phyloP scores from a whole-genome alignment of 2,888 invertebrate species.

The Lobophora halterata region DNA sequence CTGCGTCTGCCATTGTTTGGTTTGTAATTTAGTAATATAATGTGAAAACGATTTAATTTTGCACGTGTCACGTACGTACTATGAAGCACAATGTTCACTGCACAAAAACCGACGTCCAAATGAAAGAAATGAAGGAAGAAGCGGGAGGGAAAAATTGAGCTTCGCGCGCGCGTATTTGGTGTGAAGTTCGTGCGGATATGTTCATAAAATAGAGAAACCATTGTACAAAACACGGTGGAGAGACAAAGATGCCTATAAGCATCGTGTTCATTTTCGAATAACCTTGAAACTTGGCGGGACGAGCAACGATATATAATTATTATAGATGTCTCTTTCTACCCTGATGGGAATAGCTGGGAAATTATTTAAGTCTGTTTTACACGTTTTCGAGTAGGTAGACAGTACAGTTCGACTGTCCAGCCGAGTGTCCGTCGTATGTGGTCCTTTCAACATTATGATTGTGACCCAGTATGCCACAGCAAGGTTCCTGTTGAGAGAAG shows the following conservation, averaged over 20 bases:
- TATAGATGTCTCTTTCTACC: conserved; percentile 59
- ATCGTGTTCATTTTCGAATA: conserved; percentile 42
- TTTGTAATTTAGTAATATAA: conserved; percentile 48
- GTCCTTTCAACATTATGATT: too few relatives aligned
- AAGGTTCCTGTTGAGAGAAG: too few relatives aligned
- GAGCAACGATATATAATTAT: too few relatives aligned
- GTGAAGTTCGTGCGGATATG: conserved; percentile 57
- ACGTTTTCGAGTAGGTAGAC: too few relatives aligned
- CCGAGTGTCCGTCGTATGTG: too few relatives aligned
- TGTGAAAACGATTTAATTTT: conserved; percentile 38
- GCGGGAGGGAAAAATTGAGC: conserved; percentile 51
- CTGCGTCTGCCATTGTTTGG: conserved; percentile 86
- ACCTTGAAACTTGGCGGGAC: conserved; percentile 64
- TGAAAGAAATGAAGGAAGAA: conserved; percentile 69
- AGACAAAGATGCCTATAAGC: conserved; percentile 48
- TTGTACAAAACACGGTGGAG: conserved; percentile 23
- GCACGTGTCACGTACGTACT: conserved; percentile 73
- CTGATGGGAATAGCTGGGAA: conserved; percentile 40
- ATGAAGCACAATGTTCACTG: conserved; percentile 67
- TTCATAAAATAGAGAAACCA: conserved; percentile 44
- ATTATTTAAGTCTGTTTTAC: too few relatives aligned
- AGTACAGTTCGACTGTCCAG: too few relatives aligned
- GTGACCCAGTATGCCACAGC: too few relatives aligned
- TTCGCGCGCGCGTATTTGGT: conserved; percentile 55
- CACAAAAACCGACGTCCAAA: conserved; percentile 76